phyloP scores from a whole-genome alignment of 2,113 vertebrate genomes.

The Tachysurus vachellii region DNA sequence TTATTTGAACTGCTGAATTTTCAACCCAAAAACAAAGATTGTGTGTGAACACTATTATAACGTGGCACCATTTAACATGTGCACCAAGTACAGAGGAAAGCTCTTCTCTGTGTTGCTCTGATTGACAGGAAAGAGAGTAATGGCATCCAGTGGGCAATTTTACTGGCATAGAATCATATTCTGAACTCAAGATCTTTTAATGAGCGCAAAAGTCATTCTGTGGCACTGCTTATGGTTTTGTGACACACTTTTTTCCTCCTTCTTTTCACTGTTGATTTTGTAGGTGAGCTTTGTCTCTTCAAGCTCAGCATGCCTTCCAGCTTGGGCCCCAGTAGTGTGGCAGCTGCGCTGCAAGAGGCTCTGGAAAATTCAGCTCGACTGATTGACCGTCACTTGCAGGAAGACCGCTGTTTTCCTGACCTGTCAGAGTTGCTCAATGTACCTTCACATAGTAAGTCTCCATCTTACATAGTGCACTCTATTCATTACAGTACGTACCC shows the following conservation, averaged over 20 bases:
- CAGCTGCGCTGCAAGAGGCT: slow-evolving; percentile 77
- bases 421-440: slow-evolving; percentile 88
- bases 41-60: too few species aligned
- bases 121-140: not conserved
- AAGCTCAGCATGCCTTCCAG: slow-evolving; percentile 77
- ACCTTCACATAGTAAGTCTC: slow-evolving; percentile 82
- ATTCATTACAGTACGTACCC: not conserved
- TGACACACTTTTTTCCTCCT: too few species aligned
- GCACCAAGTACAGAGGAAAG: too few species aligned
- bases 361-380: slow-evolving; percentile 84
- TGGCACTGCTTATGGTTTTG: not conserved
- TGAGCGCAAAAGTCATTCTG: not conserved
- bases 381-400: slow-evolving; percentile 87
- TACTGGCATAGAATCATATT: not conserved
- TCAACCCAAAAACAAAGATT: too few species aligned
- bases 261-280: not conserved
- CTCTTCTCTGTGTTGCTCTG: not conserved
- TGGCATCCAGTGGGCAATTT: not conserved
- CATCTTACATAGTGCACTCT: too few species aligned
- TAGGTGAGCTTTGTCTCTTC: not conserved
- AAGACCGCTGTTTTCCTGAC: slow-evolving; percentile 90
- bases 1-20: too few species aligned
- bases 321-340: slow-evolving; percentile 68
- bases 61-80: too few species aligned
- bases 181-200: not conserved